Evolutionary conservation across 2,888 invertebrate species (phyloP), one percentile per base, ranked within the genome.

Genomic region (Acrocera orbiculus): DNA sequence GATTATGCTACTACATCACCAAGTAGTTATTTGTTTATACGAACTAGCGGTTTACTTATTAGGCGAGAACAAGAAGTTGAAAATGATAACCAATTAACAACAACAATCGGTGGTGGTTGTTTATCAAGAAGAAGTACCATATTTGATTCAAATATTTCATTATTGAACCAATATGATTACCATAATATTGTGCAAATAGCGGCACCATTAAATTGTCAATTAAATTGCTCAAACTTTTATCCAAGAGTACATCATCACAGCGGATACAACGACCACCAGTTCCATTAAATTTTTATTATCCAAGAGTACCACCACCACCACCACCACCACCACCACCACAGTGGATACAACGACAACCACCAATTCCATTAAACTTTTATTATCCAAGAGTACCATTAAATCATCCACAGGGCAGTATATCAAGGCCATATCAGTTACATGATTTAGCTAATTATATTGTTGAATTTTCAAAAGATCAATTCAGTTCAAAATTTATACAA

Each of bases 401-500:
- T 40, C 65, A 64, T 47, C 67, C 70, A 25, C 68, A 74, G 41
- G 82, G 83, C 32, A 72, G 95, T 47, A 51, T 87, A 80, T 64
- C 83, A 83, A 41, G 82, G 80, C 63, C 67, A n/a, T n/a, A 85
- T 49, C 82, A 83, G 57, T 67, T 98, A 46, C 77, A 89, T 46
- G 96, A 99, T 64, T 71, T 99, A 48, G 80, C 83, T 48, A 86
- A 89, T 64, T 95, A 98, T 63, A 95, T 99, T 55, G 93, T 96
- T 15, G 98, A 98, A 64, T 99, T 98, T 64, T 92, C 93, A 41
- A 61, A 61, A 65, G 98, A 98, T 64, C 98, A 98, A 61, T 98
- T 99, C 57, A 98, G 98, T 31, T 96, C 95, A 30, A 79, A 96
- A 44, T 99, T 99, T 62, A 99, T 99, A 48, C 98, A 99, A 58